Evolutionary conservation across 2,113 vertebrate species (phyloP), one percentile per base, ranked within the genome.

Genomic region (Laticauda colubrina): DNA sequence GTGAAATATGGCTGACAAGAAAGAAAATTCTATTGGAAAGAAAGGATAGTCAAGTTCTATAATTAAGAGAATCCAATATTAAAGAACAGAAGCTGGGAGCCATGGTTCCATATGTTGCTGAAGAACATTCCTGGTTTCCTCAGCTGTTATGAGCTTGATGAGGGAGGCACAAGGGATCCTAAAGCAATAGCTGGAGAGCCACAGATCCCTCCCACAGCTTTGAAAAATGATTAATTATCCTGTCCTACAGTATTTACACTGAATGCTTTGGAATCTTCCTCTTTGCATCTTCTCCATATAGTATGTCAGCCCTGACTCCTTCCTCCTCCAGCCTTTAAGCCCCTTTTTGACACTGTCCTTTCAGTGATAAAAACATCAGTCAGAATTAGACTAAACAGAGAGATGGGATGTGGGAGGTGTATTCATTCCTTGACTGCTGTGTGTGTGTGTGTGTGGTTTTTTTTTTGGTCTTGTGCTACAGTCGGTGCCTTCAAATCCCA

Each of bases 401-500:
- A 57, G 20, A 48, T 39, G 14, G 43, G 39, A 54, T 8, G 59
- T 51, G 51, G 75, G 69, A 43, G n/a, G 90, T 29, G 18, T 59
- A 12, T 93, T 85, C 53, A 12, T 93, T 61, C 53, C 86, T 59
- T n/a, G 29, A 75, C 23, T n/a, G 1, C 34, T 43, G 48, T 18
- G 45, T 23, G 48, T 26, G 54, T 54, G 51, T 59, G 48, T 57
- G 4, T n/a, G n/a, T n/a, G n/a, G n/a, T 56, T 3, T 56, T 6
- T 2, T 57, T 51, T 0, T 45, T 85, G 90, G 0, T 29, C 3
- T 85, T 87, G 51, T 85, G 34, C 4, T 53, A 3, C 92, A 0
- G 69, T 81, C 3, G 34, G 20, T 95, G 95, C 95, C 94, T 96
- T 94, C 88, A 85, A 75, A 61, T 92, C 57, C 48, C 59, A 75